Conservation (phyloP, 2,888 invertebrate genomes). For the Rhopalosiphum nymphaeae region DNA sequence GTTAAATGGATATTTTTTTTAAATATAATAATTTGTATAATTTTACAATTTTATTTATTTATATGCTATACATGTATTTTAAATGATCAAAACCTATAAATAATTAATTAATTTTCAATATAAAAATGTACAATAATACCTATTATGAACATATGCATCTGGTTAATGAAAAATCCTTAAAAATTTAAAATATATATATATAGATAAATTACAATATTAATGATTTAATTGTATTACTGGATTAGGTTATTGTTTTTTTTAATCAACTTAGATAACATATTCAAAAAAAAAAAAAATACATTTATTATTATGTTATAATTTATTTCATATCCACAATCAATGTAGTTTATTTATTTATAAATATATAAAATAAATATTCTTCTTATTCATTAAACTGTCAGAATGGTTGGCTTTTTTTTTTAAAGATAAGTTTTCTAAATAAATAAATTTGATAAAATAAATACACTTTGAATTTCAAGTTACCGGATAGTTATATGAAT, state of each 20-base stretch:
- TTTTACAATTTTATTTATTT: neutral
- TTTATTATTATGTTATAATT: neutral
- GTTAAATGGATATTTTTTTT: neutral
- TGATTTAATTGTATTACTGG: neutral
- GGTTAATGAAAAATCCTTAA: too few species aligned
- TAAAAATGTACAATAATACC: too few species aligned
- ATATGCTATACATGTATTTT: too few species aligned
- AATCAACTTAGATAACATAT: neutral
- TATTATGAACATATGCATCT: too few species aligned
- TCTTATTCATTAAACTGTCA: neutral
- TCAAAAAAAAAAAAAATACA: neutral
- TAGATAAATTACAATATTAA: neutral
- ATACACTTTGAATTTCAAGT: neutral
- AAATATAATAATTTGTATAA: neutral
- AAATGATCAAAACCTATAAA: too few species aligned
- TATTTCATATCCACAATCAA: neutral
- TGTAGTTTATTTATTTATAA: neutral
- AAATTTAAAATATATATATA: too few species aligned
- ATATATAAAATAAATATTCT: neutral
- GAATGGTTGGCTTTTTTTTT: neutral
- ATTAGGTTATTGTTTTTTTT: neutral
- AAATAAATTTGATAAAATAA: slow-evolving; percentile 1
- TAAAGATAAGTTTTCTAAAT: neutral
- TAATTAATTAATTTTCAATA: too few species aligned
- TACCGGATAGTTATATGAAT: neutral